Evolutionary conservation across 2,888 invertebrate species (phyloP), one percentile per base, ranked within the genome.

Genomic region (Operophtera brumata): DNA sequence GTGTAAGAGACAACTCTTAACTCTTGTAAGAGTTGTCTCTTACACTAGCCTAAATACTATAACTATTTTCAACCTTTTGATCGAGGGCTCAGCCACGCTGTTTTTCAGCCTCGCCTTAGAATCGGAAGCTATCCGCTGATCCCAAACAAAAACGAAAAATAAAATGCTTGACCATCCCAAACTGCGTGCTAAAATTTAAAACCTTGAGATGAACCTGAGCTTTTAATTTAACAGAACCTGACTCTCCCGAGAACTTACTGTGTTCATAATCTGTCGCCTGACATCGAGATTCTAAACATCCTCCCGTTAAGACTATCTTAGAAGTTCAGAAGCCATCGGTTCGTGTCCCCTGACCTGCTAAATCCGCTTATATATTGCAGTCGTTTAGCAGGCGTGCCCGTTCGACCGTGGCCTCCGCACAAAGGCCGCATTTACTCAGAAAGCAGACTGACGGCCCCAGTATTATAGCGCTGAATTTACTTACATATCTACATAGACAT

Each of bases 281-380:
- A 52, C 52, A 48, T 58, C 50, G 56, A 53, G 55, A 61, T 49
- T 52, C 51, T 45, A 53, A 61, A 55, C 55, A n/a, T n/a, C n/a
- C n/a, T n/a, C n/a, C n/a, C 49, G 54, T 57, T 59, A 59, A 59
- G 59, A 63, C 61, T 62, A 60, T 66, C 67, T 66, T 65, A 65
- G 61, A 66, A 66, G 70, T 69, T 67, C 70, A 69, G 64, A 64
- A 59, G 66, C 48, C 62, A 55, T 51, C 54, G 62, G 59, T 43
- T 57, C 49, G 60, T 61, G 70, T 70, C 65, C 73, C 59, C 43
- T 73, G 72, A 69, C 71, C 73, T 71, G 70, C 63, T 66, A 76
- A 78, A 76, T 73, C 73, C 71, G 67, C 68, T 70, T 71, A 76
- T 61, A 66, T 67, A 65, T 67, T 58, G 63, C 61, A 64, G 60